Conservation (phyloP, 30 jellyfish, hydroid and myxozoan genomes). For the Hydra vulgaris region DNA sequence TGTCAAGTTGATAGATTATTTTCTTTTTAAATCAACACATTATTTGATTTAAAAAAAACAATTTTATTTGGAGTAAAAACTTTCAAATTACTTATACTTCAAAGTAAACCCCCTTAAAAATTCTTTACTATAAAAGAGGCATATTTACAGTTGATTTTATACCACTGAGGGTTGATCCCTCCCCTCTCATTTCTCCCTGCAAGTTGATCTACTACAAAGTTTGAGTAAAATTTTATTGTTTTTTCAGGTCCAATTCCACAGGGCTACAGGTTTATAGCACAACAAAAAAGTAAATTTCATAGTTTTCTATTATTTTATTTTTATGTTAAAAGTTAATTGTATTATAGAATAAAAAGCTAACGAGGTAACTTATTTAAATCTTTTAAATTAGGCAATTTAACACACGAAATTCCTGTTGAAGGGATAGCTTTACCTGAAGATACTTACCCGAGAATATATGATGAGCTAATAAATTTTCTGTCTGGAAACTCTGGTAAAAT, state of each 20-base stretch:
- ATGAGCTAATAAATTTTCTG: slow-evolving; percentile 40
- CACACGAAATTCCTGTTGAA: slow-evolving; percentile 72
- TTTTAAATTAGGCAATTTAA: slow-evolving; percentile 44
- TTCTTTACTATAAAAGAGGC: too few relatives aligned
- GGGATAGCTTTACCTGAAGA: slow-evolving; percentile 56
- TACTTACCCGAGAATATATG: slow-evolving; percentile 35
- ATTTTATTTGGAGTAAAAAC: too few relatives aligned
- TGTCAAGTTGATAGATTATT: too few relatives aligned
- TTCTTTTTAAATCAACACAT: too few relatives aligned
- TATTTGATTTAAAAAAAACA: too few relatives aligned
- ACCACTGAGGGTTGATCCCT: too few relatives aligned
- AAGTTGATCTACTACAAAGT: not conserved
- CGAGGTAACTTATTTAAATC: not conserved
- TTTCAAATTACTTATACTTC: too few relatives aligned
- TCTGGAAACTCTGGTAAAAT: slow-evolving; percentile 38
- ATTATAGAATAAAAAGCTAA: not conserved
- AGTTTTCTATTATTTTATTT: not conserved
- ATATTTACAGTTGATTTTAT: too few relatives aligned
- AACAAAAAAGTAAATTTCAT: slow-evolving; percentile 30
- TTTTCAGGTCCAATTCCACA: slow-evolving; percentile 43
- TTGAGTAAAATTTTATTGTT: not conserved
- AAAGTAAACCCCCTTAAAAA: too few relatives aligned
- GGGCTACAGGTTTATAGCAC: slow-evolving; percentile 43
- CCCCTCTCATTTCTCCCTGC: too few relatives aligned
- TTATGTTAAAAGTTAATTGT: not conserved